Conservation (phyloP, 2,888 invertebrate species). For the Xestia c-nigrum region DNA sequence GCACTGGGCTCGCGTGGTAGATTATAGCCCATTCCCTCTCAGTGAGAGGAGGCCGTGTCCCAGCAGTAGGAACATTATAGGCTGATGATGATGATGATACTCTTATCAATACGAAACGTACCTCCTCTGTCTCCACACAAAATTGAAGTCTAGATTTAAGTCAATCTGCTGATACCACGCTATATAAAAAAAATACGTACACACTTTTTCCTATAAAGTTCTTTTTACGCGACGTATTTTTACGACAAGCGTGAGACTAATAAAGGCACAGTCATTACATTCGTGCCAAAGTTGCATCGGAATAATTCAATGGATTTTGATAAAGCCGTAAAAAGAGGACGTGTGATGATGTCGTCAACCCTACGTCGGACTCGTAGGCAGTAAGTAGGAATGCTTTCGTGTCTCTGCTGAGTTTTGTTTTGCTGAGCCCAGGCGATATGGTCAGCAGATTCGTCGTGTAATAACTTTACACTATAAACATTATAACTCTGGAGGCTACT, state of each 20-base stretch:
- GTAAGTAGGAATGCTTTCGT: slow-evolving; percentile 34
- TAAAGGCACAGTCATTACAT: slow-evolving; percentile 71
- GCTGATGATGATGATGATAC: too few species aligned
- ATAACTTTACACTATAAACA: neutral
- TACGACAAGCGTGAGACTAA: slow-evolving; percentile 74
- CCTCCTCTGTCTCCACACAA: neutral
- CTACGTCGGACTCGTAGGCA: slow-evolving; percentile 1
- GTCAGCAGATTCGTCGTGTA: neutral
- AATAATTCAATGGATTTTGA: slow-evolving; percentile 75
- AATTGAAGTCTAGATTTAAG: neutral
- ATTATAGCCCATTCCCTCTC: too few species aligned
- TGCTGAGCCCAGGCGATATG: neutral
- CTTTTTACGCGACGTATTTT: slow-evolving; percentile 64
- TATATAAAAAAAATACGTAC: slow-evolving; percentile 1
- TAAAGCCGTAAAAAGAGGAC: slow-evolving; percentile 66
- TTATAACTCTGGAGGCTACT: neutral
- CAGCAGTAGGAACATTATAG: too few species aligned
- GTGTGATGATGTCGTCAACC: slow-evolving; percentile 54
- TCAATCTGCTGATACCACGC: slow-evolving; percentile 19
- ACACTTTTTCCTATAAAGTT: slow-evolving; percentile 55
- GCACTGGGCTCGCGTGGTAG: too few species aligned
- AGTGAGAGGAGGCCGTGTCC: too few species aligned
- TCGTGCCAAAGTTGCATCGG: slow-evolving; percentile 71
- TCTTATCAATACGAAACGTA: neutral
- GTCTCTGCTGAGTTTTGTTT: slow-evolving; percentile 37